These are phyloP conservation scores for Drosophila robusta DNA, from an alignment of 2,888 invertebrate species.

Conservation along the genomic window DNA sequence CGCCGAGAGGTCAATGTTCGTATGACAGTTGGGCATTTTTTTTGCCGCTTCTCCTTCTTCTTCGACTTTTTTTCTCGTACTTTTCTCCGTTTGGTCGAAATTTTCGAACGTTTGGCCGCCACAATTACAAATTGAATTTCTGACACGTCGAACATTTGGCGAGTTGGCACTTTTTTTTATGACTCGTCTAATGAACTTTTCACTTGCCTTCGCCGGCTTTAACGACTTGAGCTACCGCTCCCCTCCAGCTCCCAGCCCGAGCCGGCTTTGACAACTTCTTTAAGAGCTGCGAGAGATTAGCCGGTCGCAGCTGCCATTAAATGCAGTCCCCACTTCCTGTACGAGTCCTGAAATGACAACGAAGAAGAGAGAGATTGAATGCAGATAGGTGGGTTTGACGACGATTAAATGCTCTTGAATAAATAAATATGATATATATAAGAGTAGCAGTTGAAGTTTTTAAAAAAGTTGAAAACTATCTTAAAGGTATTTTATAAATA, in stretches of 20 bases:
- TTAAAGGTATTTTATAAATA: no score
- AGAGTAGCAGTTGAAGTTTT: no score
- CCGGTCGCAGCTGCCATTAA: slow-evolving; percentile 60
- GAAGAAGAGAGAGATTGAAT: not conserved
- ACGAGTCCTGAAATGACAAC: slow-evolving; percentile 36
- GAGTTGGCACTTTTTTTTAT: slow-evolving; percentile 53
- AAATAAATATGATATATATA: no score
- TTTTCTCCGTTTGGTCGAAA: slow-evolving; percentile 10
- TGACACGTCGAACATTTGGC: slow-evolving; percentile 67
- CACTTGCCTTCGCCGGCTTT: slow-evolving; percentile 58
- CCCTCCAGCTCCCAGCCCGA: not conserved
- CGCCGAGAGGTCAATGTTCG: slow-evolving; percentile 71
- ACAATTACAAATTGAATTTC: slow-evolving; percentile 78
- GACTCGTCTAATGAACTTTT: slow-evolving; percentile 76
- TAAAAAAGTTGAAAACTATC: no score
- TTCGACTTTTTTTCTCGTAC: not conserved
- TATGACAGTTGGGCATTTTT: slow-evolving; percentile 54
- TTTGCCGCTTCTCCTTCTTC: slow-evolving; percentile 1
- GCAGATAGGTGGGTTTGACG: not conserved
- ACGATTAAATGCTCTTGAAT: slow-evolving; percentile 1
- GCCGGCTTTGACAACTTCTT: slow-evolving; percentile 56
- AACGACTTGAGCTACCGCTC: slow-evolving; percentile 36
- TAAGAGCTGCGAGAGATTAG: slow-evolving; percentile 53
- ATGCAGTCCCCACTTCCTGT: slow-evolving; percentile 53
- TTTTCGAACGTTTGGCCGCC: slow-evolving; percentile 48